phyloP scores from a whole-genome alignment of 2,888 invertebrate genomes.

The Drosophila nigricruria region DNA sequence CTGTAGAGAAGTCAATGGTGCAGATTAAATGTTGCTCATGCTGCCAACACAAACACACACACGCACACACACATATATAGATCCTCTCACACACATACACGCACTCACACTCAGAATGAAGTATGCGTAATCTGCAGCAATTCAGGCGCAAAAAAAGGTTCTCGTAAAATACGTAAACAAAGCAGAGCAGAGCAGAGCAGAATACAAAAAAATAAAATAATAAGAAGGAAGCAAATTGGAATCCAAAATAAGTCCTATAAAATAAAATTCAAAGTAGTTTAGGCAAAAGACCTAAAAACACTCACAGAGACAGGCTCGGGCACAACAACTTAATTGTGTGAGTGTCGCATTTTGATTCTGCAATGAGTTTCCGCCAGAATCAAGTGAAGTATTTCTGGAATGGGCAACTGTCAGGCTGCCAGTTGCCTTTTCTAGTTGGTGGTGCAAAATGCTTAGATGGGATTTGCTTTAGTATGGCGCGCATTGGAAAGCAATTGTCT shows the following conservation, averaged over 20 bases:
- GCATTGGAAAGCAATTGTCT: slow-evolving; percentile 83
- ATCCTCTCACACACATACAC: slow-evolving; percentile 6
- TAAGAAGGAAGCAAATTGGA: slow-evolving; percentile 38
- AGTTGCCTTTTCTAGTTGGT: slow-evolving; percentile 37
- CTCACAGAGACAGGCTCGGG: slow-evolving; percentile 28
- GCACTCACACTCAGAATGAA: slow-evolving; percentile 43
- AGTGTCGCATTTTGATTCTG: slow-evolving; percentile 74
- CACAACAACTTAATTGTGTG: slow-evolving; percentile 81
- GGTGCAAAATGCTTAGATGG: slow-evolving; percentile 72
- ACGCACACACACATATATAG: slow-evolving; percentile 27
- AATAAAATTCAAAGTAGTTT: slow-evolving; percentile 75
- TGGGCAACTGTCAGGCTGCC: slow-evolving; percentile 27
- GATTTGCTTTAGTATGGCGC: slow-evolving; percentile 53
- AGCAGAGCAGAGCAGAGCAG: too few relatives aligned
- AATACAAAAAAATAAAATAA: slow-evolving; percentile 43
- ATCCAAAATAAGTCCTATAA: slow-evolving; percentile 54
- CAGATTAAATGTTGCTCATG: slow-evolving; percentile 78
- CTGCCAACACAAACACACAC: slow-evolving; percentile 47
- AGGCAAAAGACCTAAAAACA: slow-evolving; percentile 41
- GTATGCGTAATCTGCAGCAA: slow-evolving; percentile 80
- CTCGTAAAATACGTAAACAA: slow-evolving; percentile 68
- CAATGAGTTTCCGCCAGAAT: slow-evolving; percentile 34
- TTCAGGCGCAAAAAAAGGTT: slow-evolving; percentile 79
- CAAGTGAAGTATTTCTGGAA: slow-evolving; percentile 18
- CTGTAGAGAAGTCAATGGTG: slow-evolving; percentile 82